These are phyloP conservation scores for Parascotia fuliginaria DNA, from an alignment of 2,888 invertebrate species.

Conservation along the genomic window DNA sequence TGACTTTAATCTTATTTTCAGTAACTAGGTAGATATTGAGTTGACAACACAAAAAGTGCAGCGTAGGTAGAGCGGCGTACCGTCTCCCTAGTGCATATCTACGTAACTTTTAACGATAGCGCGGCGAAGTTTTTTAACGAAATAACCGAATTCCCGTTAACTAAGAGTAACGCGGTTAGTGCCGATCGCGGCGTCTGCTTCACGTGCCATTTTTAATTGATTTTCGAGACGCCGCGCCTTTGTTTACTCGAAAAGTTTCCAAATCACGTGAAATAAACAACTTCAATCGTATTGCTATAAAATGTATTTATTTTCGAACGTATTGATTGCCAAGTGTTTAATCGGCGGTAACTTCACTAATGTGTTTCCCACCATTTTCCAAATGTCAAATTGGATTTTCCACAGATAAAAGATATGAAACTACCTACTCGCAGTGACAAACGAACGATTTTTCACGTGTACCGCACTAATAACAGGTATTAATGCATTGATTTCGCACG, in stretches of 20 bases:
- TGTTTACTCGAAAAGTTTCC: slow-evolving; percentile 19
- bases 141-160: slow-evolving; percentile 80
- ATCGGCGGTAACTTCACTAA: slow-evolving; percentile 14
- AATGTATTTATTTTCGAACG: background rate
- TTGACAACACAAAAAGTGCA: slow-evolving; percentile 43
- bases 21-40: slow-evolving; percentile 16
- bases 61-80: slow-evolving; percentile 23
- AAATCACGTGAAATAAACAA: background rate
- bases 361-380: slow-evolving; percentile 15
- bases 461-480: slow-evolving; percentile 57
- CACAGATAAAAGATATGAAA: slow-evolving; percentile 33
- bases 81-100: slow-evolving; percentile 71
- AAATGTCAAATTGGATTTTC: slow-evolving; percentile 24
- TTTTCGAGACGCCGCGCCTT: slow-evolving; percentile 34
- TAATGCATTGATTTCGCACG: slow-evolving; percentile 80
- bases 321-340: slow-evolving; percentile 4
- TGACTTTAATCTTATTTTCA: slow-evolving; percentile 17
- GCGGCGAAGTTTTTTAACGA: slow-evolving; percentile 80
- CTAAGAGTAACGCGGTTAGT: slow-evolving; percentile 62
- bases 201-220: slow-evolving; percentile 49
- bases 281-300: background rate
- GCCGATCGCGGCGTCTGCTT: slow-evolving; percentile 61
- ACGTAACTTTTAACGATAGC: slow-evolving; percentile 82
- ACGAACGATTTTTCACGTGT: slow-evolving; percentile 58
- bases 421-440: slow-evolving; percentile 47